Conservation (phyloP, 2,888 invertebrate species). For the Anodontia alba region DNA sequence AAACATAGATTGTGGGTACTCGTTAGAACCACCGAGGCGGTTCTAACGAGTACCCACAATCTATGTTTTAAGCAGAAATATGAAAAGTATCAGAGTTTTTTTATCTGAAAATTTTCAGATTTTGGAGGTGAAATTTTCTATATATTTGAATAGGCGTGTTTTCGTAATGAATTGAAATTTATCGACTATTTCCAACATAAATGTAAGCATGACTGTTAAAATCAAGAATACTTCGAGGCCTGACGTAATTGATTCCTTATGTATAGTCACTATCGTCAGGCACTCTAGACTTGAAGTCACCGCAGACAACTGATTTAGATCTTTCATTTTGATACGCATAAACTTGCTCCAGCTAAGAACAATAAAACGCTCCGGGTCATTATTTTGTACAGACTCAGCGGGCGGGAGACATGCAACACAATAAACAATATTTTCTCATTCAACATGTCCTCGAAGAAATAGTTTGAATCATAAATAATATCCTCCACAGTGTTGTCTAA, state of each 20-base stretch:
- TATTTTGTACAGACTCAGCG: conserved; percentile 6
- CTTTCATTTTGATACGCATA: conserved; percentile 25
- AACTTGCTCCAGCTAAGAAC: conserved; percentile 18
- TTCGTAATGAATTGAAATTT: no score
- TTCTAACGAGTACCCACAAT: no score
- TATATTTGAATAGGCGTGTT: no score
- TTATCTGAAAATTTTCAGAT: no score
- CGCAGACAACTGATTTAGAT: conserved; percentile 12
- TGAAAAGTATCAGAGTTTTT: no score
- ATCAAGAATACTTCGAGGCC: not conserved
- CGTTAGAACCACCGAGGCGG: no score
- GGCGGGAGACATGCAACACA: conserved; percentile 33
- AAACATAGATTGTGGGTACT: no score
- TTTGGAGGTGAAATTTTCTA: no score
- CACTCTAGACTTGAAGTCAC: conserved; percentile 23
- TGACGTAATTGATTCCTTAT: conserved; percentile 11
- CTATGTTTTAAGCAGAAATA: no score
- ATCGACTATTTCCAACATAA: not conserved
- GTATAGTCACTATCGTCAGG: conserved; percentile 16
- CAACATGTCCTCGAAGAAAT: not conserved
- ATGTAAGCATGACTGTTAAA: conserved; percentile 15
- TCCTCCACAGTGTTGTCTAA: conserved; percentile 22
- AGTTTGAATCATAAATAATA: conserved; percentile 26
- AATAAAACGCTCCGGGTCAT: conserved; percentile 27
- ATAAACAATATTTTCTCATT: not conserved